These are phyloP conservation scores for Magallana angulata DNA, from an alignment of 1,140 invertebrate species.

Conservation along the genomic window DNA sequence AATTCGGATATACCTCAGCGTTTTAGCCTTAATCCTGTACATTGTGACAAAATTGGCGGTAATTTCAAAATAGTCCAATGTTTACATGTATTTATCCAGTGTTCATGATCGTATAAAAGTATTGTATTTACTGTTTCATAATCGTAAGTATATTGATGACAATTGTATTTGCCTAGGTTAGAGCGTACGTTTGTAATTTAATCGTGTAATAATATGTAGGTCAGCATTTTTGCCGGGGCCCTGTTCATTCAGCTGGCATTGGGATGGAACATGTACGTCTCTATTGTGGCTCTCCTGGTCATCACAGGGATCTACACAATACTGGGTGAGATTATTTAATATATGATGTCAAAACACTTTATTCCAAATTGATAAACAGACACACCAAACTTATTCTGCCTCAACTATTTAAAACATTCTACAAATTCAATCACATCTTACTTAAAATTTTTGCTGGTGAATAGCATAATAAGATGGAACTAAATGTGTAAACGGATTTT, in stretches of 20 bases:
- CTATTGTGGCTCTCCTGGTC: slow-evolving; percentile 80
- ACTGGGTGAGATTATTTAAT: slow-evolving; percentile 64
- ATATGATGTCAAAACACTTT: no score
- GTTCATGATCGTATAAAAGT: not conserved
- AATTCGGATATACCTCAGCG: slow-evolving; percentile 83
- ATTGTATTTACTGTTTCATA: no score
- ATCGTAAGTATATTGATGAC: no score
- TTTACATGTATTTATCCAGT: not conserved
- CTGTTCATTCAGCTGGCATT: slow-evolving; percentile 82
- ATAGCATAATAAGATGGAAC: no score
- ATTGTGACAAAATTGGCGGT: slow-evolving; percentile 85
- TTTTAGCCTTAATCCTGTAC: slow-evolving; percentile 83
- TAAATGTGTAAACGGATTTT: no score
- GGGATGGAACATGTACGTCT: slow-evolving; percentile 80
- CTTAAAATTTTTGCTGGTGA: no score
- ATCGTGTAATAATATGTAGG: slow-evolving; percentile 70
- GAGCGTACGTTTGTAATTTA: no score
- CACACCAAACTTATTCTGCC: no score
- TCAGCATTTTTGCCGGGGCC: slow-evolving; percentile 82
- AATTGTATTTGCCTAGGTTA: no score
- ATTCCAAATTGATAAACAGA: no score
- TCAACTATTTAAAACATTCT: no score
- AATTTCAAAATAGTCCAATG: slow-evolving; percentile 59
- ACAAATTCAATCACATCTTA: no score
- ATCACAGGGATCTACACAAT: slow-evolving; percentile 81